Percentiles rank a stretch among this genome's conserved stretches.
These are phyloP conservation scores for Axinella damicornis DNA, from an alignment of 37 sponge, comb jelly and placozoan species.

Conservation along the genomic window DNA sequence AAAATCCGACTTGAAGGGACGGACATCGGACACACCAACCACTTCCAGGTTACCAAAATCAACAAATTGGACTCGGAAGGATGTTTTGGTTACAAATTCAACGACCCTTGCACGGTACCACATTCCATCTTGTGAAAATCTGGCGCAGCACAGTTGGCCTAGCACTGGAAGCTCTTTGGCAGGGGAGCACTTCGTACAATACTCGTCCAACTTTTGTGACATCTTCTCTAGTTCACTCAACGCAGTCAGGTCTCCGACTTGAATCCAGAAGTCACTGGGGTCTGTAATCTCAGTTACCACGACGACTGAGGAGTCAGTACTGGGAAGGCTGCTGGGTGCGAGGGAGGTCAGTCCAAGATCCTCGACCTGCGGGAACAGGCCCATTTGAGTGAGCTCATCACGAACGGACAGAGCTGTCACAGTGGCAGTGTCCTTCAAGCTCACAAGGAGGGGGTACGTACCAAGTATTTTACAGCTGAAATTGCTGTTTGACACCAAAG, in stretches of 20 bases:
- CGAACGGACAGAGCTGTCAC: slow-evolving; percentile 5
- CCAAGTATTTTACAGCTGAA: slow-evolving; percentile 25
- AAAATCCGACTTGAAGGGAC: slow-evolving; percentile 24
- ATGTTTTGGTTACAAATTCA: not conserved
- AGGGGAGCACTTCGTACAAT: not conserved
- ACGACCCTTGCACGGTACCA: slow-evolving; percentile 71
- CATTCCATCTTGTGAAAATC: slow-evolving; percentile 39
- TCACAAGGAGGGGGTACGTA: slow-evolving; percentile 29
- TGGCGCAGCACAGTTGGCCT: slow-evolving; percentile 51
- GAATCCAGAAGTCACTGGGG: slow-evolving; percentile 61
- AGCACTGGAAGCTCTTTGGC: not conserved
- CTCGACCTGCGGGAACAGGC: slow-evolving; percentile 5
- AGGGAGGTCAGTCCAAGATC: not conserved
- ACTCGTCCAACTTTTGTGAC: slow-evolving; percentile 12
- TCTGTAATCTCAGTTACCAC: slow-evolving; percentile 22
- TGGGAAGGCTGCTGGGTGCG: slow-evolving; percentile 1
- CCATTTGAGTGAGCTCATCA: not conserved
- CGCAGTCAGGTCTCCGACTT: not conserved
- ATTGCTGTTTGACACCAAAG: not conserved
- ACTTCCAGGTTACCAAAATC: slow-evolving; percentile 48
- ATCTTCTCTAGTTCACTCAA: slow-evolving; percentile 6
- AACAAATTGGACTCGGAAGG: slow-evolving; percentile 34
- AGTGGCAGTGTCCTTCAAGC: not conserved
- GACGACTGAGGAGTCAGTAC: slow-evolving; percentile 3
- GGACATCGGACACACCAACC: not conserved